phyloP scores from a whole-genome alignment of 2,888 invertebrate genomes.

The Alcis repandata region DNA sequence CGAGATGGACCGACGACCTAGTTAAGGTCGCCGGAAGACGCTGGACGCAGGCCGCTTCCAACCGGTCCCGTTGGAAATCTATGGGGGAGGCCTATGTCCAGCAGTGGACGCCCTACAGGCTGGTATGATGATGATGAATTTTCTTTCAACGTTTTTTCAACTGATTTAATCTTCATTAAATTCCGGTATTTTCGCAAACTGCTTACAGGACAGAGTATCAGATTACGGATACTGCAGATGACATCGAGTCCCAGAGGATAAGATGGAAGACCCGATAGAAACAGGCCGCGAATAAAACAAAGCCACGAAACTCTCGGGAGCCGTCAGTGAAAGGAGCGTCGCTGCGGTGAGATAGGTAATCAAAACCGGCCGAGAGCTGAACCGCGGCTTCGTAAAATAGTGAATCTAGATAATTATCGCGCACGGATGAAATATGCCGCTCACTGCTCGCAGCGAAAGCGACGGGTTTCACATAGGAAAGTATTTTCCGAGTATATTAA shows the following conservation, averaged over 20 bases:
- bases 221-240: conserved; percentile 31
- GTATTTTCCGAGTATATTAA: conserved; percentile 26
- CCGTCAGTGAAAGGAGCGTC: conserved; percentile 28
- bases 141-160: neutral
- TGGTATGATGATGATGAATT: too few species aligned
- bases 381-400: neutral
- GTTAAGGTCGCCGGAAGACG: too few species aligned
- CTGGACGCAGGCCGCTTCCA: too few species aligned
- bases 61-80: too few species aligned
- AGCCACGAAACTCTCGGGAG: conserved; percentile 23
- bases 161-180: neutral
- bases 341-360: conserved; percentile 20
- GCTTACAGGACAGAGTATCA: conserved; percentile 16
- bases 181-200: conserved; percentile 9
- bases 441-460: conserved; percentile 29
- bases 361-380: conserved; percentile 9
- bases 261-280: conserved; percentile 30
- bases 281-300: conserved; percentile 12
- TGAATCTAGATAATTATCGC: conserved; percentile 28
- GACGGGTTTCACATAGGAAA: conserved; percentile 36
- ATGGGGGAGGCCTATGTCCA: too few species aligned
- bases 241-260: conserved; percentile 6
- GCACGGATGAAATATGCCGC: conserved; percentile 20
- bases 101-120: too few species aligned
- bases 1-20: too few species aligned